phyloP scores from a whole-genome alignment of 2,797 vertebrate species.

The Lophius americanus region DNA sequence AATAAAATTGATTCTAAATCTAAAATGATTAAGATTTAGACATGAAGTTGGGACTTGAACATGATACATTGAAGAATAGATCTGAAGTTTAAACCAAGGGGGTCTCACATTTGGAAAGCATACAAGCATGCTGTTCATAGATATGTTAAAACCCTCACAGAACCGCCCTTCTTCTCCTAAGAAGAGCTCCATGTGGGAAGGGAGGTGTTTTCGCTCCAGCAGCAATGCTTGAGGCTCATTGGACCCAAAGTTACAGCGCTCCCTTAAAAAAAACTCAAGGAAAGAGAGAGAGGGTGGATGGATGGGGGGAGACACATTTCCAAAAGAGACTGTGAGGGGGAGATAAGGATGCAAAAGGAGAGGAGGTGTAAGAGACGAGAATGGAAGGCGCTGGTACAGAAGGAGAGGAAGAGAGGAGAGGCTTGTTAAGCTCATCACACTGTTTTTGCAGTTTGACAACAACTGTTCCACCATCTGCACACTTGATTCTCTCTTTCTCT shows the following conservation, averaged over 20 bases:
- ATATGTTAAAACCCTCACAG: neutral
- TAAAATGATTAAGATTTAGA: too few species aligned
- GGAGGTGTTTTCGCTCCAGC: constrained; percentile 25
- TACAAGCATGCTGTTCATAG: neutral
- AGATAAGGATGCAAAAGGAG: constrained; percentile 20
- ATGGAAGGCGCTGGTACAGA: too few species aligned
- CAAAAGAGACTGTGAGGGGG: constrained; percentile 1
- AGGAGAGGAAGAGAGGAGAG: neutral
- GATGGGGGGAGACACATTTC: neutral
- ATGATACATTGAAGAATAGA: neutral
- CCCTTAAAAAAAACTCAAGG: neutral
- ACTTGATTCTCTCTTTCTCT: constrained; percentile 1
- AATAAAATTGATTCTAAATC: too few species aligned
- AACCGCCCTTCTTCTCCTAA: neutral
- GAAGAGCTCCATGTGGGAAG: constrained; percentile 1
- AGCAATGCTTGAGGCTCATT: constrained; percentile 5
- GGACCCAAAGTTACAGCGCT: constrained; percentile 19
- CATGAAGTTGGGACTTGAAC: too few species aligned
- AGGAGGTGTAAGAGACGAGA: neutral
- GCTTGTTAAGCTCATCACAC: constrained; percentile 25
- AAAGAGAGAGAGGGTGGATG: neutral
- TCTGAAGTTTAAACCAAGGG: neutral
- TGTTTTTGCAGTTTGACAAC: constrained; percentile 36
- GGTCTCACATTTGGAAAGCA: neutral
- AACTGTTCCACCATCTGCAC: constrained; percentile 54